Conservation (phyloP, 2,797 vertebrate genomes). For the Sebastiscus albofasciatus region DNA sequence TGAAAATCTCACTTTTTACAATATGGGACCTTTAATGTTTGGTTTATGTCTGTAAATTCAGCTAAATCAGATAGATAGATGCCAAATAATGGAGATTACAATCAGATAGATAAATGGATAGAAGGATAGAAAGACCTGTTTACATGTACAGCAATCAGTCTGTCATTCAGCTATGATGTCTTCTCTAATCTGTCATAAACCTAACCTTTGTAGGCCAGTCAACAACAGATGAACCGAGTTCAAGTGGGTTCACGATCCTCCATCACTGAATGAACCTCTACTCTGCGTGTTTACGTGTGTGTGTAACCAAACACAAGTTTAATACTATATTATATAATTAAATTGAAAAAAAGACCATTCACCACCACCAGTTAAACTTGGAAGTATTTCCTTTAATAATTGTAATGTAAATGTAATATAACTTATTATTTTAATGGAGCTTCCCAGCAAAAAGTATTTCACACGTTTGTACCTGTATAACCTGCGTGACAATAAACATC, state of each 20-base stretch:
- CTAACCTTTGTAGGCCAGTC: slow-evolving; percentile 31
- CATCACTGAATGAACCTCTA: neutral
- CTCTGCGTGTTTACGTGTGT: neutral
- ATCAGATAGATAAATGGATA: too few species aligned
- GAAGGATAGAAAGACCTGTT: neutral
- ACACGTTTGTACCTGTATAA: too few species aligned
- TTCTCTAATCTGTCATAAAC: slow-evolving; percentile 40
- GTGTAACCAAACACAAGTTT: neutral
- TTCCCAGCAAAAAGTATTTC: too few species aligned
- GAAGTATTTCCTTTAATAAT: too few species aligned
- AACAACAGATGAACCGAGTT: slow-evolving; percentile 36
- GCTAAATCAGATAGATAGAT: too few species aligned
- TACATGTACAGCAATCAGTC: neutral
- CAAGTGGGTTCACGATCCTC: slow-evolving; percentile 32
- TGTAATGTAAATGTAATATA: too few species aligned
- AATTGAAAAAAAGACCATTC: neutral
- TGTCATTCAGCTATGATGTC: slow-evolving; percentile 23
- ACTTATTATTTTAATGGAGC: too few species aligned
- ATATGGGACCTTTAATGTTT: neutral
- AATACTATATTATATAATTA: neutral
- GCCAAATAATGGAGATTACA: too few species aligned
- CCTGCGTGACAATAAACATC: too few species aligned
- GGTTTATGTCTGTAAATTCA: neutral
- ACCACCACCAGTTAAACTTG: neutral
- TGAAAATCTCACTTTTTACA: too few species aligned